Percentiles rank a stretch among this genome's conserved stretches.
Evolutionary conservation across 2,113 vertebrate genomes (phyloP).

Genomic region (Symphodus melops): DNA sequence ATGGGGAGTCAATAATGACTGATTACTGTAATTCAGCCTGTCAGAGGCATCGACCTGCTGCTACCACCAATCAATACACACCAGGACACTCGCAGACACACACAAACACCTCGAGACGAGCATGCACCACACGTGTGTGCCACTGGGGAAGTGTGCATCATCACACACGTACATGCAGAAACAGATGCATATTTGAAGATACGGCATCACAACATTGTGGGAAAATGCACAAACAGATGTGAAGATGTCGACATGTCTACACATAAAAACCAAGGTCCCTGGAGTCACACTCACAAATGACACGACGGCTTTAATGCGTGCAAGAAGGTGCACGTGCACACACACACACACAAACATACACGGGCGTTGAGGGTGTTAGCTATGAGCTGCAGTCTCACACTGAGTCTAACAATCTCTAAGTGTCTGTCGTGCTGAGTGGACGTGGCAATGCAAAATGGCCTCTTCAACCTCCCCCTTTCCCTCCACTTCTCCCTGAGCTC

Average conservation of each 20-base stretch:
- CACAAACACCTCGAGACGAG: conserved; percentile 65
- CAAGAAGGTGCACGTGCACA: conserved; percentile 17
- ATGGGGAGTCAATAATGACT: conserved; percentile 97
- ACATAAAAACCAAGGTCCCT: conserved; percentile 67
- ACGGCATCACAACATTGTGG: background rate
- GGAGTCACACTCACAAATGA: conserved; percentile 22
- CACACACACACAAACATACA: conserved; percentile 35
- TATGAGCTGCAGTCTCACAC: conserved; percentile 83
- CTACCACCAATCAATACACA: conserved; percentile 95
- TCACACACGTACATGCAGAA: conserved; percentile 11
- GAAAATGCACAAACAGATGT: background rate
- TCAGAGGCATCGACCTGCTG: conserved; percentile 96
- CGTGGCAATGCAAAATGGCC: conserved; percentile 66
- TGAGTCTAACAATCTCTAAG: conserved; percentile 80
- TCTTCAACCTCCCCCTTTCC: background rate
- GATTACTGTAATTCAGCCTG: conserved; percentile 99
- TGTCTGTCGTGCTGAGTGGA: conserved; percentile 59
- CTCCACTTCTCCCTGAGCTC: background rate
- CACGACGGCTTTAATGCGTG: background rate
- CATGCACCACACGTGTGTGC: conserved; percentile 42
- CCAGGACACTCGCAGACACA: conserved; percentile 86
- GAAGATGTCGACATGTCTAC: conserved; percentile 49
- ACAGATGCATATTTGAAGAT: background rate
- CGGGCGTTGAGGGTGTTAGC: conserved; percentile 62
- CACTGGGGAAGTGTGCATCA: conserved; percentile 2